Conservation (phyloP, 1,140 invertebrate species). For the Mylabris phalerata region DNA sequence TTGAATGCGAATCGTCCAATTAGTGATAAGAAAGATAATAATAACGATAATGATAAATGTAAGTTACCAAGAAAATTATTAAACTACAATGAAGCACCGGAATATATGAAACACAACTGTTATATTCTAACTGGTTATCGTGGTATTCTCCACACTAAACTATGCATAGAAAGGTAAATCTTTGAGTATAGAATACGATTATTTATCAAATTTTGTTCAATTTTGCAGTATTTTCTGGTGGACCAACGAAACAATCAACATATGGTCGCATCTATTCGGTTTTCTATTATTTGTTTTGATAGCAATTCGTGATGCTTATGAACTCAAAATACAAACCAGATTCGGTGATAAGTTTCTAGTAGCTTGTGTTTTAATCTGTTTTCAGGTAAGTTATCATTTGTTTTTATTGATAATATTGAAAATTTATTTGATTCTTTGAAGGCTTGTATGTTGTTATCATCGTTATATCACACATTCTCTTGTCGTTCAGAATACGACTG, state of each 20-base stretch:
- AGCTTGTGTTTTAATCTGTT: conserved; percentile 73
- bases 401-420: not conserved
- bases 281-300: conserved; percentile 81
- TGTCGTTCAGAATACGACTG: conserved; percentile 85
- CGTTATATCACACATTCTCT: conserved; percentile 90
- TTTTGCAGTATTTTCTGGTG: conserved; percentile 83
- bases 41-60: conserved; percentile 35
- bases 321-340: conserved; percentile 70
- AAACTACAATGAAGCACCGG: conserved; percentile 61
- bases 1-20: not conserved
- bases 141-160: conserved; percentile 67
- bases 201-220: not conserved
- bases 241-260: conserved; percentile 96
- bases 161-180: conserved; percentile 78
- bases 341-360: conserved; percentile 79
- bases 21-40: conserved; percentile 5
- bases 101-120: conserved; percentile 63
- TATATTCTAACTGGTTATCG: conserved; percentile 65
- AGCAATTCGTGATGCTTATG: conserved; percentile 75
- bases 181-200: conserved; percentile 4
- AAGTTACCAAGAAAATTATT: conserved; percentile 45
- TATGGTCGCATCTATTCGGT: conserved; percentile 93
- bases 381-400: conserved; percentile 57
- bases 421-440: conserved; percentile 47
- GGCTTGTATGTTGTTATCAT: conserved; percentile 89